Evolutionary conservation across 2,113 vertebrate species (phyloP).

Genomic region (Romanogobio albipinnatus): DNA sequence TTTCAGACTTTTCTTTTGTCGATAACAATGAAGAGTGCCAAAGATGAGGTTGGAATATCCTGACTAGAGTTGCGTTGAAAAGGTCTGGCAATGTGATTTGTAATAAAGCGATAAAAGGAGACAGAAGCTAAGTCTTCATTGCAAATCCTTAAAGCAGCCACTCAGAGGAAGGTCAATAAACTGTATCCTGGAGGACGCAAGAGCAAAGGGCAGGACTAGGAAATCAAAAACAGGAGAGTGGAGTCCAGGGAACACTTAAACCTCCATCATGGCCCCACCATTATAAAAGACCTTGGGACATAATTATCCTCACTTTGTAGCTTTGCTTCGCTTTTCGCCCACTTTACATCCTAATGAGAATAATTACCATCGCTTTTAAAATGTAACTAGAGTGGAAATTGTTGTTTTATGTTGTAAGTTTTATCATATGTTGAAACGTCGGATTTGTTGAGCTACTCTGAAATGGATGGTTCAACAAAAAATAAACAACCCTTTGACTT

Average conservation of each 20-base stretch:
- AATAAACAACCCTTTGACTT: neutral
- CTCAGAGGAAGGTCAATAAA: constrained; percentile 48
- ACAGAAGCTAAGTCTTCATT: constrained; percentile 11
- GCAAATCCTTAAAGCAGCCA: constrained; percentile 39
- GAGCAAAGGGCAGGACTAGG: constrained; percentile 17
- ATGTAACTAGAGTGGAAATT: neutral
- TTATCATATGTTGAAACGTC: neutral
- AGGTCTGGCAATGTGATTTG: constrained; percentile 40
- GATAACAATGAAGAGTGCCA: neutral
- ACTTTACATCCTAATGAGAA: constrained; percentile 11
- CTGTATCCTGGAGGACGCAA: constrained; percentile 45
- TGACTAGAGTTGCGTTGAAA: constrained; percentile 33
- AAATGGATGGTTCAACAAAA: neutral
- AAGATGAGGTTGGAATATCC: constrained; percentile 36
- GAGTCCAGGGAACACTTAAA: constrained; percentile 37
- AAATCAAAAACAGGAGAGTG: constrained; percentile 31
- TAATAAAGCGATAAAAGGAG: constrained; percentile 48
- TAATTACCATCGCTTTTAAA: constrained; percentile 5
- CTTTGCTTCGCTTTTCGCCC: constrained; percentile 6
- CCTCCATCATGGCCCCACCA: neutral
- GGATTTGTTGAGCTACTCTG: neutral
- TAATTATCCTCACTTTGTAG: constrained; percentile 45
- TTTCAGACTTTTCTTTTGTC: constrained; percentile 27
- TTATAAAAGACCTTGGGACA: constrained; percentile 46
- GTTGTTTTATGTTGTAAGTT: neutral